Evolutionary conservation across 1,140 invertebrate genomes (phyloP), one percentile per base, ranked within the genome.

Genomic region (Babylonia areolata): DNA sequence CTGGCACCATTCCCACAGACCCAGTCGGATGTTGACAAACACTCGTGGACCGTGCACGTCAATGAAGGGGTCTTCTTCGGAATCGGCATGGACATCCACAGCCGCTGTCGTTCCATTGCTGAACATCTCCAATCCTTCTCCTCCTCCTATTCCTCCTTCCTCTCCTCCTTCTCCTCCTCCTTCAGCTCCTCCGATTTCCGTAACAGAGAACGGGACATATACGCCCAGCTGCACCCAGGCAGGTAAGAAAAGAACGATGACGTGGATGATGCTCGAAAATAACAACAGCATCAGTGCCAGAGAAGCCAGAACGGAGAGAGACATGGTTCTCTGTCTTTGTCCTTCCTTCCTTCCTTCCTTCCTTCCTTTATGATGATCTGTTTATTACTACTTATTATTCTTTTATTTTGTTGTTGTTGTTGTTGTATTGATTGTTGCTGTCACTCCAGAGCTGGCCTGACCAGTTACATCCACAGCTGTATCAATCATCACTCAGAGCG

Each of bases 1-100:
- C 58, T 71, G 54, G 81, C 81, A 83, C 81, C 81, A 83, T 51
- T 64, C 54, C 81, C 81, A 83, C 11, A 83, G 51, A n/a, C 81
- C 33, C 54, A 83, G 51, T 5, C 54, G 9, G 51, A 83, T 28
- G 3, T 40, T n/a, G 17, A 83, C 54, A 35, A 39, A 83, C 28
- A 2, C 0, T 28, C 20, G 12, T 9, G 58, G 71, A n/a, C 71
- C 83, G 1, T 28, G 69, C 17, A n/a, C 20, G 23, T 23, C 31
- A 0, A 79, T 15, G 31, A 35, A n/a, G 9, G 12, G 31, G 15
- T 28, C 9, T n/a, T n/a, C n/a, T n/a, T n/a, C n/a, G n/a, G n/a
- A n/a, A n/a, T n/a, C n/a, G n/a, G n/a, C n/a, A n/a, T 6, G 58
- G 20, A 64, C 15, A 64, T 64, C 5, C 58, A 6, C 15, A 64